Conservation (phyloP, 2,113 vertebrate genomes). For the Anseranas semipalmata region DNA sequence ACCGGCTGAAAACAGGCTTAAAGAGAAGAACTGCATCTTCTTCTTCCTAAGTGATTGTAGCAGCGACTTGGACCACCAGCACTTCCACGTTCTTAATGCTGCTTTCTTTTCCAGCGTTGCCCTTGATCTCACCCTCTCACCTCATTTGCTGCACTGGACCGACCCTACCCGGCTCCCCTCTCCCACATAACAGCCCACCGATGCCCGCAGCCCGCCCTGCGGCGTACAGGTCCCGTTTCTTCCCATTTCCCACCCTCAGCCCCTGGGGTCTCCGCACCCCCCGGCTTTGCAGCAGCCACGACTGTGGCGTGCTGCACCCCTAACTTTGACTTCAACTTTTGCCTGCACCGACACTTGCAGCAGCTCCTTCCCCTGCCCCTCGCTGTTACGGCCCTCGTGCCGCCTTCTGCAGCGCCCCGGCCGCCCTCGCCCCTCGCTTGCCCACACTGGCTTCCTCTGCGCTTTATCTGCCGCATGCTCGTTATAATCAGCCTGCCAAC, state of each 20-base stretch:
- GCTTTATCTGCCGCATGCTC: not conserved
- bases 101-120: not conserved
- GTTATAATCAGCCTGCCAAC: not conserved
- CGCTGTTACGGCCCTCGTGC: not conserved
- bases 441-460: not conserved
- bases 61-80: not conserved
- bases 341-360: not conserved
- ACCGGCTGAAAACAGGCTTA: not conserved
- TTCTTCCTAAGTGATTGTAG: not conserved
- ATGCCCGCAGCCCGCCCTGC: no score
- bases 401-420: not conserved
- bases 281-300: not conserved
- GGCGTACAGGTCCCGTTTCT: accelerated
- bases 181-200: accelerated
- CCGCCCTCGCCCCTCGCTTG: not conserved
- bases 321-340: accelerated
- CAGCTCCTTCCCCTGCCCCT: not conserved
- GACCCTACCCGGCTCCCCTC: accelerated
- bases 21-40: not conserved
- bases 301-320: accelerated
- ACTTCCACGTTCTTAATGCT: not conserved
- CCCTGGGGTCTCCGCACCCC: not conserved
- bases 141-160: not conserved
- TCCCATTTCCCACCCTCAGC: no score
- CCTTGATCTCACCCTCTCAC: not conserved